Conservation (phyloP, 1,140 invertebrate genomes). For the Papilio polyxenes region DNA sequence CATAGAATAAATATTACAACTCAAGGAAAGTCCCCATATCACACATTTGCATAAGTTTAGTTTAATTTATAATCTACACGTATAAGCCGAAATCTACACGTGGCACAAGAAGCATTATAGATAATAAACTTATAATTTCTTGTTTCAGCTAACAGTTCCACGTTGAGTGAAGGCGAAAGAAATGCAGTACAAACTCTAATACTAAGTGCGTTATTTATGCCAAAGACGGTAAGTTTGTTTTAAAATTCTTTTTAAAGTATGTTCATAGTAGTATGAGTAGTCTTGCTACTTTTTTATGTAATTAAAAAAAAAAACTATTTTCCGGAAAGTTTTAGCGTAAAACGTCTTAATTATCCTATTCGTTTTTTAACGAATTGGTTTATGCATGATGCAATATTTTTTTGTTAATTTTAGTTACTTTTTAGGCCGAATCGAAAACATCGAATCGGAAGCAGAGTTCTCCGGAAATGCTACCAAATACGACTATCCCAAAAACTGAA, state of each 20-base stretch:
- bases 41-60: background rate
- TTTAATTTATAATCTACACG: background rate
- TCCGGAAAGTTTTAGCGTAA: background rate
- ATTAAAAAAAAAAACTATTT: background rate
- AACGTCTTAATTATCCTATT: background rate
- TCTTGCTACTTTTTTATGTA: background rate
- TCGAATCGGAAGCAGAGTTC: background rate
- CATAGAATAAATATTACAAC: background rate
- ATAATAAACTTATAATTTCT: background rate
- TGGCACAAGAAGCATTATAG: background rate
- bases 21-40: background rate
- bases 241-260: background rate
- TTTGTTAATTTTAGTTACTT: background rate
- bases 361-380: background rate
- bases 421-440: slow-evolving; percentile 2
- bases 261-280: background rate
- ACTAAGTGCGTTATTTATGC: slow-evolving; percentile 2
- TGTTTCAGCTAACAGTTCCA: slow-evolving; percentile 15
- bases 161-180: slow-evolving; percentile 11
- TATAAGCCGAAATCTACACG: background rate
- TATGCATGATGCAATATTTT: background rate
- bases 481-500: background rate
- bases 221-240: slow-evolving; percentile 7
- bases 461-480: background rate
- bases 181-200: slow-evolving; percentile 8